Percentiles rank a stretch among this genome's conserved stretches.
Conservation (phyloP, 2,888 invertebrate species). For the Rhagonycha fulva region DNA sequence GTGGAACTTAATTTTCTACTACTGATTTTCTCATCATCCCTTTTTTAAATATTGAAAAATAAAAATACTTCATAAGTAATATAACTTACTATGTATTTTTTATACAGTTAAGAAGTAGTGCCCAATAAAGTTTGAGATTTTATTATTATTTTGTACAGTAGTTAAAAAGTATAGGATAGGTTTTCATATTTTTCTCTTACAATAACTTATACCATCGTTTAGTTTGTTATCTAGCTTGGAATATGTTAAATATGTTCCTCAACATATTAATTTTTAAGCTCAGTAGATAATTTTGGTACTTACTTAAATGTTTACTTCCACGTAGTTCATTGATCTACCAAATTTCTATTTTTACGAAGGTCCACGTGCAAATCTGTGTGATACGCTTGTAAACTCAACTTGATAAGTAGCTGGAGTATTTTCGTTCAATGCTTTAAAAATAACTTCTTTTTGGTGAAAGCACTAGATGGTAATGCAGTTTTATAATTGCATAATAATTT, state of each 20-base stretch:
- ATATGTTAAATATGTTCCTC: no score
- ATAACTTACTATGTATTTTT: no score
- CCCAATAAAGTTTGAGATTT: no score
- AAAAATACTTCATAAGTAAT: no score
- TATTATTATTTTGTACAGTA: no score
- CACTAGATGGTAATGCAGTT: neutral
- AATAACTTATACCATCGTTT: neutral
- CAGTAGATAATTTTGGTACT: neutral
- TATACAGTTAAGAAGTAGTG: no score
- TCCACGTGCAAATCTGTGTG: conserved; percentile 26
- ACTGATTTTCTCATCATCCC: no score
- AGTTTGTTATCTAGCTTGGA: neutral
- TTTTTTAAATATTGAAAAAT: no score
- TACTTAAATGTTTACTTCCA: neutral
- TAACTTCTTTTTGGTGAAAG: neutral
- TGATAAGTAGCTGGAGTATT: conserved; percentile 13
- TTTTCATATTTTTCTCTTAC: neutral
- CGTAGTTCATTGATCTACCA: conserved; percentile 31
- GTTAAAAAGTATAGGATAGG: neutral
- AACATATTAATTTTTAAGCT: neutral
- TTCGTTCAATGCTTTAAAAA: conserved; percentile 1
- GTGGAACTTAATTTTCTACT: no score
- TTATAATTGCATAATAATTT: neutral
- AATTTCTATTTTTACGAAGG: conserved; percentile 30
- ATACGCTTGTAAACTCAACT: conserved; percentile 20